phyloP scores from a whole-genome alignment of 2,113 vertebrate species.

The Crotalus tigris region DNA sequence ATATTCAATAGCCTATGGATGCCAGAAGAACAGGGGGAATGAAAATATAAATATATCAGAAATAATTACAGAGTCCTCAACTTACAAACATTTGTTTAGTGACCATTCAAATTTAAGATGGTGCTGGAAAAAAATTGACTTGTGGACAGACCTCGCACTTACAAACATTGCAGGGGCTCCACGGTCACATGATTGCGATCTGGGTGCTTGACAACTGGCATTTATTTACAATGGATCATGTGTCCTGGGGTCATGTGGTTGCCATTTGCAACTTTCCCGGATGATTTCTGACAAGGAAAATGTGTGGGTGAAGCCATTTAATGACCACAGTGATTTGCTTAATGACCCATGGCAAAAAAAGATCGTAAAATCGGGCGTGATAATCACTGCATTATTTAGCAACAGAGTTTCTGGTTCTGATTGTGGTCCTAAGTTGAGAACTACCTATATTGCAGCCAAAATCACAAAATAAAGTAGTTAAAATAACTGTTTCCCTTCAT shows the following conservation, averaged over 20 bases:
- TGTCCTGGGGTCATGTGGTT: background rate
- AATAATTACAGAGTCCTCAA: background rate
- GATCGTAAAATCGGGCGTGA: fast-evolving
- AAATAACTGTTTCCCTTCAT: background rate
- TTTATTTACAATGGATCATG: background rate
- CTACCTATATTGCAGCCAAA: background rate
- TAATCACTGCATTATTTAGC: background rate
- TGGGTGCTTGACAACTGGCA: background rate
- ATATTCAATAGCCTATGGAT: background rate
- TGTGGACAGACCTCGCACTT: background rate
- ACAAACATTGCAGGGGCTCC: background rate
- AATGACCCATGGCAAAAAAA: background rate
- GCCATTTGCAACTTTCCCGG: background rate
- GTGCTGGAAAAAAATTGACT: background rate
- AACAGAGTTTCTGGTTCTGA: background rate
- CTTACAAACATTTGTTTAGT: constrained; percentile 17
- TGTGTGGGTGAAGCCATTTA: background rate
- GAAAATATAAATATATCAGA: background rate
- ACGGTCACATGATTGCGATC: background rate
- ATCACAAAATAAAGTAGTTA: background rate
- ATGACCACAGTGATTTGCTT: background rate
- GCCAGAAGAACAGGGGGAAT: background rate
- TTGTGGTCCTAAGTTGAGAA: background rate
- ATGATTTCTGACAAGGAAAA: background rate
- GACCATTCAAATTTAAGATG: background rate